Conservation (phyloP, 2,888 invertebrate species). For the Eristalinus sepulchralis region DNA sequence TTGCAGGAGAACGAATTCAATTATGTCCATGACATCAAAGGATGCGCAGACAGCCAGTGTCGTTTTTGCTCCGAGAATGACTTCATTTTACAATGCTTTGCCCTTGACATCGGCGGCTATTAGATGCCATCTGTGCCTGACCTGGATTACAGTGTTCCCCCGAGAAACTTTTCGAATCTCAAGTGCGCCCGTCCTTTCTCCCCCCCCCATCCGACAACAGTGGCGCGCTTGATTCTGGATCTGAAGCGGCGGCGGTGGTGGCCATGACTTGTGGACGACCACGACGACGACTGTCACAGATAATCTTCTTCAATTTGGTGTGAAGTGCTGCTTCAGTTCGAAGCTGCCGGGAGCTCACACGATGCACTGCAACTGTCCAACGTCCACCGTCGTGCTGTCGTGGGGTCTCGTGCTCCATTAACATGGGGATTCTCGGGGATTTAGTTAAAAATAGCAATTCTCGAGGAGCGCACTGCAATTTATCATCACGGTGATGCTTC, state of each 20-base stretch:
- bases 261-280: neutral
- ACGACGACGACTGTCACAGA: neutral
- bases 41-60: no score
- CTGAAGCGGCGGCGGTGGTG: neutral
- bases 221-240: neutral
- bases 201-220: neutral
- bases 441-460: constrained; percentile 56
- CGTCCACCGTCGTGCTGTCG: neutral
- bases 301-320: constrained; percentile 19
- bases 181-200: neutral
- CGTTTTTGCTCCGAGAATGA: no score
- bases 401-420: constrained; percentile 17
- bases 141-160: neutral
- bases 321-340: constrained; percentile 2
- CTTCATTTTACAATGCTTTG: neutral
- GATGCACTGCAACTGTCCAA: neutral
- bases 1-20: neutral
- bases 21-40: neutral
- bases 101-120: neutral
- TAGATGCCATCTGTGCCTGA: neutral
- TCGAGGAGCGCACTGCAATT: constrained; percentile 34
- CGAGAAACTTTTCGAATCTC: neutral
- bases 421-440: constrained; percentile 8
- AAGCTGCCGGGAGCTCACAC: neutral
- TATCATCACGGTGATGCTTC: constrained; percentile 26